Conservation (phyloP, 2,888 invertebrate species). For the Rhodophaea formosa region DNA sequence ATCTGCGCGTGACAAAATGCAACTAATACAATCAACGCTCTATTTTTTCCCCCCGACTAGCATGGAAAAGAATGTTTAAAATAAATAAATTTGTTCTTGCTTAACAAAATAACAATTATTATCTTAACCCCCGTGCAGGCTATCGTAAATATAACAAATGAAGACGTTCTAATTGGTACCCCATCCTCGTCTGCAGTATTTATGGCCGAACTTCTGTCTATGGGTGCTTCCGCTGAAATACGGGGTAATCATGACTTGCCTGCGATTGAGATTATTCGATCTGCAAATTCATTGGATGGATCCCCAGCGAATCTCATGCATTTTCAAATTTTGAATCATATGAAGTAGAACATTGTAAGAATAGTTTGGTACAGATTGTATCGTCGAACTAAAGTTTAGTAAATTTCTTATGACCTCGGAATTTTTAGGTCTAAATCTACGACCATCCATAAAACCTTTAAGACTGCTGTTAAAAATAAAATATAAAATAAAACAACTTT, state of each 20-base stretch:
- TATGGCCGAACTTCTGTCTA: slow-evolving; percentile 18
- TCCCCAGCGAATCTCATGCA: not conserved
- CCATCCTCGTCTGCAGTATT: slow-evolving; percentile 17
- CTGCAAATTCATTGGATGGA: not conserved
- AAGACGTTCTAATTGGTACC: slow-evolving; percentile 16
- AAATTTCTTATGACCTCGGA: too few relatives aligned
- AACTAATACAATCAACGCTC: too few relatives aligned
- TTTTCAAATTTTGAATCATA: too few relatives aligned
- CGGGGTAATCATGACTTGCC: slow-evolving; percentile 15
- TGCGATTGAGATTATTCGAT: slow-evolving; percentile 8
- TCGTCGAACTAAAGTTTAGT: too few relatives aligned
- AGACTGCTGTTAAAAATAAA: too few relatives aligned
- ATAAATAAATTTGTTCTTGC: not conserved
- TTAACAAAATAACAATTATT: not conserved
- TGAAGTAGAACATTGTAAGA: too few relatives aligned
- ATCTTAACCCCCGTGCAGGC: not conserved
- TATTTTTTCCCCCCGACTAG: not conserved
- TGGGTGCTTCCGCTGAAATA: slow-evolving; percentile 14
- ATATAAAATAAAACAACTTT: too few relatives aligned
- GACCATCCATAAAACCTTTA: too few relatives aligned
- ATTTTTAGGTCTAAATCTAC: too few relatives aligned
- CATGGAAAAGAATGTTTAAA: not conserved
- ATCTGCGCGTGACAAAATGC: too few relatives aligned
- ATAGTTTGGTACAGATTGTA: too few relatives aligned
- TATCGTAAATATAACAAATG: slow-evolving; percentile 12